Evolutionary conservation across 2,888 invertebrate genomes (phyloP), one percentile per base, ranked within the genome.

Genomic region (Parascotia fuliginaria): DNA sequence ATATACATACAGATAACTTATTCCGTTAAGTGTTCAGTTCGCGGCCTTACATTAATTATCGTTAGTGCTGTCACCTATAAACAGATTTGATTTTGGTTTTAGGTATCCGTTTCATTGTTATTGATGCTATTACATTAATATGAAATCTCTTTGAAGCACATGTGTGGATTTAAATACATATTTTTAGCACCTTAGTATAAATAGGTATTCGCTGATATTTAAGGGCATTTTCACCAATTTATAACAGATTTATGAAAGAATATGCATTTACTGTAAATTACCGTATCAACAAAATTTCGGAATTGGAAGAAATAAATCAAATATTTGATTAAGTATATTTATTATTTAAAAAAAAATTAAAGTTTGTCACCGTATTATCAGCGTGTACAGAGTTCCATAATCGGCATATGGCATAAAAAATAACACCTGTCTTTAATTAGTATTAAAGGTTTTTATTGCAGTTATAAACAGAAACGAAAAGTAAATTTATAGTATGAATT

Each of bases 101-200:
- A 50, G 33, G 12, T 46, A 40, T 38, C 52, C 41, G 55, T 59
- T 55, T 58, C 42, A 52, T 55, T 44, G 38, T 59, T 53, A 51
- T 40, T 45, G 45, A 53, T 48, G 42, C 49, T 68, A 15, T 61
- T 38, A 48, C 36, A 38, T 24, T 58, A 50, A 34, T 43, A 34
- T 52, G 48, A 60, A 42, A 57, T 27, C 51, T 39, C 39, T 51
- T 54, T 54, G 43, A 36, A 48, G 52, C 65, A 62, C 52, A 29
- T 39, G 50, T 54, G 52, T 53, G 54, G 59, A 59, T 67, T 66
- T 63, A 45, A 60, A 55, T 55, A 40, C 47, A 57, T 53, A 53
- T 51, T 40, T 64, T 49, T 51, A 56, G 49, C 66, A 65, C 65
- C 45, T 59, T 43, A 42, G 32, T 51, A 43, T 54, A 47, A 28